A percentile compares a stretch with the other conserved stretches of the same genome.
These are phyloP conservation scores for Heliconius sara DNA, from an alignment of 2,888 invertebrate species.

Conservation along the genomic window DNA sequence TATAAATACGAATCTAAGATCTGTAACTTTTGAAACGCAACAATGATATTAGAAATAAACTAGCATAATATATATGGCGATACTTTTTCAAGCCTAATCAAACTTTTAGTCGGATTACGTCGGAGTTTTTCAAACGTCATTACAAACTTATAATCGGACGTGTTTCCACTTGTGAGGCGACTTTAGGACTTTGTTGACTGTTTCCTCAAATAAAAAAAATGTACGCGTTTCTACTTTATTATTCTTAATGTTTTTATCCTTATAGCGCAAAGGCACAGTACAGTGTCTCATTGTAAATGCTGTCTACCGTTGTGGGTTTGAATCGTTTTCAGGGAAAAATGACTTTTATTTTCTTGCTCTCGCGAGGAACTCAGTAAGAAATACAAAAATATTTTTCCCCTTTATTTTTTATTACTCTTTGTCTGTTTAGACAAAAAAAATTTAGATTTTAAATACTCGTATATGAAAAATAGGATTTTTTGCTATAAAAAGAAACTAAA, in stretches of 20 bases:
- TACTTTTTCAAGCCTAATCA: slow-evolving; percentile 42
- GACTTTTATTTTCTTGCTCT: too few species aligned
- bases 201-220: slow-evolving; percentile 24
- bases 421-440: too few species aligned
- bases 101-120: slow-evolving; percentile 46
- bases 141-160: slow-evolving; percentile 44
- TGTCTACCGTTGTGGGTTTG: too few species aligned
- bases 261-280: background rate
- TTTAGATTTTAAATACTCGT: too few species aligned
- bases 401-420: too few species aligned
- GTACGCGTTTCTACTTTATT: slow-evolving; percentile 20
- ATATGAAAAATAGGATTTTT: background rate
- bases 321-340: too few species aligned
- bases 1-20: too few species aligned
- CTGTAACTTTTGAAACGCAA: background rate
- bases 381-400: too few species aligned
- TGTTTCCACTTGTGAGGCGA: slow-evolving; percentile 35
- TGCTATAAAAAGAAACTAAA: background rate
- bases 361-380: too few species aligned
- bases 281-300: too few species aligned
- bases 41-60: background rate
- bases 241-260: background rate
- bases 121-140: slow-evolving; percentile 48
- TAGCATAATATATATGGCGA: slow-evolving; percentile 19
- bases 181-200: slow-evolving; percentile 34